These are phyloP conservation scores for Parambassis ranga DNA, from an alignment of 2,797 vertebrate genomes.

Conservation along the genomic window DNA sequence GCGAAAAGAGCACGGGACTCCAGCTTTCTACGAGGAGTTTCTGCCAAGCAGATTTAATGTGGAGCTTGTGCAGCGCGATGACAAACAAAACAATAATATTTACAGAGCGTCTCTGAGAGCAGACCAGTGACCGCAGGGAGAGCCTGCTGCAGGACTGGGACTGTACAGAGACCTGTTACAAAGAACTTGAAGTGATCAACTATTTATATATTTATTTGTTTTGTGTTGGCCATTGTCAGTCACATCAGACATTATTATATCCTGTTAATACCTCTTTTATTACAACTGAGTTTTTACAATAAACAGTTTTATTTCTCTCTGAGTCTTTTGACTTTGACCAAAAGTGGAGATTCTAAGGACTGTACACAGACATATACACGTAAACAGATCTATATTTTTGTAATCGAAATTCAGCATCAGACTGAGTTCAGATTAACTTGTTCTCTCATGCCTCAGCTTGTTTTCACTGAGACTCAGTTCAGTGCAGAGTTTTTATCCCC, in stretches of 20 bases:
- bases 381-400: neutral
- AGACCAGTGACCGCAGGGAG: constrained; percentile 3
- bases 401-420: neutral
- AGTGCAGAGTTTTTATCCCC: neutral
- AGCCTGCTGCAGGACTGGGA: neutral
- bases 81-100: constrained; percentile 82
- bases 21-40: constrained; percentile 77
- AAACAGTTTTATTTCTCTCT: no score
- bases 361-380: neutral
- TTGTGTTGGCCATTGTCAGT: neutral
- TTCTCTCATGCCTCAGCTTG: no score
- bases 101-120: constrained; percentile 75
- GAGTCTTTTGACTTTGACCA: no score
- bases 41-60: constrained; percentile 79
- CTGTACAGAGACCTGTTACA: neutral
- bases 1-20: constrained; percentile 80
- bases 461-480: neutral
- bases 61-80: constrained; percentile 74
- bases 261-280: neutral
- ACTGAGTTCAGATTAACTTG: neutral
- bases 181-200: no score
- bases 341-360: no score
- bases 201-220: constrained; percentile 1
- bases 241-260: neutral
- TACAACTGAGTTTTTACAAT: neutral